Evolutionary conservation across 2,113 vertebrate species (phyloP), one percentile per base, ranked within the genome.

Genomic region (Paralichthys olivaceus): DNA sequence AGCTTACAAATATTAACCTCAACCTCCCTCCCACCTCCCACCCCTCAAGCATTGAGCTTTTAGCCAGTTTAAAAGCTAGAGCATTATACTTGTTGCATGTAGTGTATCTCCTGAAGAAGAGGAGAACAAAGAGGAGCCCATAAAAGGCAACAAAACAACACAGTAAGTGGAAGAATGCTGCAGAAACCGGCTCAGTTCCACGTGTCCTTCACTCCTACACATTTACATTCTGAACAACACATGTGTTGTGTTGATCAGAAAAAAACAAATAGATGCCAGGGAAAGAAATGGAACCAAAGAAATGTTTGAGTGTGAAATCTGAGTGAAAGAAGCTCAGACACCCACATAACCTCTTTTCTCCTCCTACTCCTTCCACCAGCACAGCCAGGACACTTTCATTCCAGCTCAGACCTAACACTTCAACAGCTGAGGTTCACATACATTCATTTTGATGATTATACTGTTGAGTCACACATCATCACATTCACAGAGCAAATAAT

Each of bases 291-390:
- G 49, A 64, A 80, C 61, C 56, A 79, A 80, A 76, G 56, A 72
- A 68, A 75, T 56, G 40, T 69, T 73, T 2, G 47, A 29, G 75
- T 69, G 65, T 63, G 51, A 76, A 84, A 77, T 84, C 23, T 47
- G 34, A 59, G 55, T 69, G 59, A 61, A 32, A 64, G 53, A 61
- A 54, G 45, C 78, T 72, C 37, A 61, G 49, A 73, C 65, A 65
- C 67, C 67, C 70, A 75, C 67, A 37, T 19, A 67, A 75, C 77
- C 54, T 69, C 32, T 49, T 55, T 69, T 67, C 69, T 73, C 59
- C 59, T 77, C 73, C 63, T 32, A 74, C 70, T 70, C 60, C 14
- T 65, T 66, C 14, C 28, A 69, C 15, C 71, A 66, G 59, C 61
- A 69, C 54, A 23, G 43, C 63, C 25, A 40, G 19, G 51, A 69